phyloP scores from a whole-genome alignment of 2,888 invertebrate species.

The Coenonympha glycerion region DNA sequence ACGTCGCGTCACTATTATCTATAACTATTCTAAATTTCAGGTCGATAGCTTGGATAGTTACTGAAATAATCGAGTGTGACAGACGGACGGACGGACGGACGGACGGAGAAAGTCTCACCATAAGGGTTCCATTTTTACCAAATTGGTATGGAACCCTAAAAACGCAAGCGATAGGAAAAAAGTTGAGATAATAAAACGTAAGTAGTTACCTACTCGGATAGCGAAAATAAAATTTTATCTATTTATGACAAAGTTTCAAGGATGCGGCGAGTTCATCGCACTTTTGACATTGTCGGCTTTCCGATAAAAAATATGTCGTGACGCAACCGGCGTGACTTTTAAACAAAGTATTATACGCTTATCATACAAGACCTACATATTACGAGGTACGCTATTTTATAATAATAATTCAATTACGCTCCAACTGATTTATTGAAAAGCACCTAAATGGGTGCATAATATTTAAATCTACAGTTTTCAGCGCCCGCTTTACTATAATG shows the following conservation, averaged over 20 bases:
- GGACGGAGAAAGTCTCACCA: too few species aligned
- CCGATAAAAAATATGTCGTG: conserved; percentile 36
- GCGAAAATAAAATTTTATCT: conserved; percentile 44
- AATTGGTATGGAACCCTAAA: too few species aligned
- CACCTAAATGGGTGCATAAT: neutral
- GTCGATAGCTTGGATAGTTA: too few species aligned
- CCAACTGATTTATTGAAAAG: neutral
- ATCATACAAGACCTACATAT: conserved; percentile 25
- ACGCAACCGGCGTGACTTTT: conserved; percentile 31
- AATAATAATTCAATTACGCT: neutral
- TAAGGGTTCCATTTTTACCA: too few species aligned
- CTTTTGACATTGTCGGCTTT: conserved; percentile 61
- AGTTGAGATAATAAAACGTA: conserved; percentile 18
- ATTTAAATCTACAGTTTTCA: too few species aligned
- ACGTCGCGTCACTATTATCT: too few species aligned
- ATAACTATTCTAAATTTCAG: too few species aligned
- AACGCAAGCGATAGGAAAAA: conserved; percentile 12
- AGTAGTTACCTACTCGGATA: conserved; percentile 23
- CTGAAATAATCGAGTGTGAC: too few species aligned
- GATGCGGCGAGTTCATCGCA: conserved; percentile 59
- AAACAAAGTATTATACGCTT: conserved; percentile 17
- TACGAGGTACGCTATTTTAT: conserved; percentile 13
- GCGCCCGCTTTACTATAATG: neutral
- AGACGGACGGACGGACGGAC: too few species aligned
- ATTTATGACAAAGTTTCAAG: conserved; percentile 62